Conservation (phyloP, 2,888 invertebrate species). For the Campoplex capitator region DNA sequence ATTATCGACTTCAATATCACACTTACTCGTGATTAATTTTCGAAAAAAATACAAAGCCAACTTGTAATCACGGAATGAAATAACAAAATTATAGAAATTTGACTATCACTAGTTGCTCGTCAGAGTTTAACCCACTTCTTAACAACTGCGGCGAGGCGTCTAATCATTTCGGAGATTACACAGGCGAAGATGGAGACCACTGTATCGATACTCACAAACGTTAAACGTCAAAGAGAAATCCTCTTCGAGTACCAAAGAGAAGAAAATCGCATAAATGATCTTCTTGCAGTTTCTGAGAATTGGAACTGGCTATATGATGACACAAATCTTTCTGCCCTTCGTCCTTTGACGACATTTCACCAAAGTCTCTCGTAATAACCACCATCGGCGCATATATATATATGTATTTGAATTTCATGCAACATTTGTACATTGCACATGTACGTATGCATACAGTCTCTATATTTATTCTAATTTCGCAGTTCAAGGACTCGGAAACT, state of each 20-base stretch:
- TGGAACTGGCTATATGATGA: conserved; percentile 1
- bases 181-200: not conserved
- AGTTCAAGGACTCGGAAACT: conserved; percentile 58
- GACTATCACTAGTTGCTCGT: not conserved
- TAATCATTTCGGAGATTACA: not conserved
- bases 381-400: not conserved
- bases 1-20: not conserved
- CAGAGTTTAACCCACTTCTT: not conserved
- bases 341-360: conserved; percentile 43
- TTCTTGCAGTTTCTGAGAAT: not conserved
- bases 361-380: conserved; percentile 21
- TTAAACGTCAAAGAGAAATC: not conserved
- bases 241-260: not conserved
- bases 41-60: not conserved
- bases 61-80: not conserved
- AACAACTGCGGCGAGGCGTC: not conserved
- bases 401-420: not conserved
- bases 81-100: not conserved
- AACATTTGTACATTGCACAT: not conserved
- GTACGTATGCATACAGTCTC: not conserved
- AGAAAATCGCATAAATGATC: not conserved
- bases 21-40: not conserved
- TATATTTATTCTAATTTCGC: conserved; percentile 55
- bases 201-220: not conserved
- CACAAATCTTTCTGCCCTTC: not conserved